Conservation (phyloP, 2,113 vertebrate species). For the Amphiprion percula region DNA sequence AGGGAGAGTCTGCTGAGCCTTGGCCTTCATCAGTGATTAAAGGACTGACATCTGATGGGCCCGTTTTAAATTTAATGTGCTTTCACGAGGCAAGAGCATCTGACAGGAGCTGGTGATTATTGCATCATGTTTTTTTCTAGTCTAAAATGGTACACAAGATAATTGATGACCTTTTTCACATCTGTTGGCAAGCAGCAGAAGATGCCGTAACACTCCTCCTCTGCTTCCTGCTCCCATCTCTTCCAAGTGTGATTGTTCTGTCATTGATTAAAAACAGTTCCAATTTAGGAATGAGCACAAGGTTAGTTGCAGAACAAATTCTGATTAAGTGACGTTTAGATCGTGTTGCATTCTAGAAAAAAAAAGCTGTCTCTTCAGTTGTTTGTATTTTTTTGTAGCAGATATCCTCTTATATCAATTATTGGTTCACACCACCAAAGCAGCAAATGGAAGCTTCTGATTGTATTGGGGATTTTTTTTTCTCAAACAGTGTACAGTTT, state of each 20-base stretch:
- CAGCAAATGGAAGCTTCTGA: too few relatives aligned
- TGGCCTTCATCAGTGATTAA: conserved; percentile 11
- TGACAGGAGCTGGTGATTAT: neutral
- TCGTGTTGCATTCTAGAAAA: too few relatives aligned
- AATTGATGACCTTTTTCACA: neutral
- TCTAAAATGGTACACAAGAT: neutral
- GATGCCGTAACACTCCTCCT: neutral
- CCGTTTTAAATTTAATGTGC: neutral
- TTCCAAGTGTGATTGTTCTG: too few relatives aligned
- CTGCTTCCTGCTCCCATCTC: neutral
- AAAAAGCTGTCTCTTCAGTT: too few relatives aligned
- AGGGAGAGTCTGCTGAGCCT: neutral
- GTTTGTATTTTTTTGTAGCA: too few relatives aligned
- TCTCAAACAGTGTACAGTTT: too few relatives aligned
- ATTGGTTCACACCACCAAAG: too few relatives aligned
- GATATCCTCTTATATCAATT: too few relatives aligned
- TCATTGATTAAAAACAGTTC: too few relatives aligned
- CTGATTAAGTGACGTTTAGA: neutral
- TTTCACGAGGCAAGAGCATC: neutral
- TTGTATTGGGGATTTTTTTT: too few relatives aligned
- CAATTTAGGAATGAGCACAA: too few relatives aligned
- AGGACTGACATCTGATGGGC: neutral
- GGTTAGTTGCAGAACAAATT: neutral
- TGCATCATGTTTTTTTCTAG: neutral
- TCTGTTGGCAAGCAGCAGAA: neutral